phyloP scores from a whole-genome alignment of 2,113 vertebrate species.

The Paraplagusia blochii region DNA sequence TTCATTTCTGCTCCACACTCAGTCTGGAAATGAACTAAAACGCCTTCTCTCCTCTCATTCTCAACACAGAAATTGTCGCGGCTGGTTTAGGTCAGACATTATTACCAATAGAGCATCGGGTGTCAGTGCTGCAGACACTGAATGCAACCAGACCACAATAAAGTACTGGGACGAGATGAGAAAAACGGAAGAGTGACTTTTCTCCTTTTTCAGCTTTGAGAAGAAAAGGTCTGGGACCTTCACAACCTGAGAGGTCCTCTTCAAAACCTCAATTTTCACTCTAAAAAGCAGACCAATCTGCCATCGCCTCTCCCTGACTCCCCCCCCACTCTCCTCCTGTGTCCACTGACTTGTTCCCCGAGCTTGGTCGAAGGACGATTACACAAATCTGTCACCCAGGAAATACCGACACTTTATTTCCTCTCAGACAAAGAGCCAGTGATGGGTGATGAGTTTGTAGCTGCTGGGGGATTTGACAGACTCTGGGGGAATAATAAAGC shows the following conservation, averaged over 20 bases:
- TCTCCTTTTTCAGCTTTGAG: constrained; percentile 28
- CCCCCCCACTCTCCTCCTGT: constrained; percentile 32
- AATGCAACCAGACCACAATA: constrained; percentile 22
- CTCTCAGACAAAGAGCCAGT: constrained; percentile 69
- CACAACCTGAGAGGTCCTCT: constrained; percentile 44
- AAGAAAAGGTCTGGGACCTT: constrained; percentile 42
- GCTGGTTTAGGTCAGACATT: constrained; percentile 3
- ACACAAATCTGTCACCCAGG: constrained; percentile 69
- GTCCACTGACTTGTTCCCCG: constrained; percentile 37
- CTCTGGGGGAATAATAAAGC: constrained; percentile 75
- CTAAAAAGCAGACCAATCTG: constrained; percentile 45
- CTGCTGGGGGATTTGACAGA: constrained; percentile 69
- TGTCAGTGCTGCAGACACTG: constrained; percentile 5
- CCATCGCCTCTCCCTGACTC: constrained; percentile 12
- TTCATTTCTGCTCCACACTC: not conserved
- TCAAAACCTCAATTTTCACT: constrained; percentile 68
- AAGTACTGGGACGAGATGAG: constrained; percentile 12
- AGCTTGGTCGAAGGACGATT: constrained; percentile 60
- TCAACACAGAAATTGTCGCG: constrained; percentile 6
- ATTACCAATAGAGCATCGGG: constrained; percentile 3
- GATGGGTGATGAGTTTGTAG: constrained; percentile 72
- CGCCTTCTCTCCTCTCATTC: not conserved
- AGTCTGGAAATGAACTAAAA: not conserved
- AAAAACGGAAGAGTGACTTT: constrained; percentile 33
- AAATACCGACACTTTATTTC: constrained; percentile 74